Evolutionary conservation across 2,797 vertebrate species (phyloP), one percentile per base, ranked within the genome.

Genomic region (Rachycentron canadum): DNA sequence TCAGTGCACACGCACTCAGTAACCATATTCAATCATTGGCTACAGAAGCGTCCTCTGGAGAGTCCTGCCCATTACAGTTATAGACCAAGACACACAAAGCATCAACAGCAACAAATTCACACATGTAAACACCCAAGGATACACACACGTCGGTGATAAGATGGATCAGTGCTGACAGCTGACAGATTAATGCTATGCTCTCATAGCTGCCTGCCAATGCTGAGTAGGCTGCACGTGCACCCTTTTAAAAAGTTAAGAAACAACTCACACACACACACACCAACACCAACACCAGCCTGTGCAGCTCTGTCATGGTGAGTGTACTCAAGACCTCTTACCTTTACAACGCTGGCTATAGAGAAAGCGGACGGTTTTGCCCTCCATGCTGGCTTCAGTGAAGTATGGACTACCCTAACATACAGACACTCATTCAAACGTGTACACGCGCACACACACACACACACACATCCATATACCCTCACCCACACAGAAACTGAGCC

Each of bases 281-380:
- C 12, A 10, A 40, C 38, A 40, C 12, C 12, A 10, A 40, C 38
- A 56, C 34, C 23, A 17, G 41, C 21, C 50, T 62, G 36, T 45
- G 55, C 40, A 56, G n/a, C 63, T 30, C 45, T 14, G 41, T 58
- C 19, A 25, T 40, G 23, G 8, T 30, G 13, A 5, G 40, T 43
- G 38, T 28, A 28, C 19, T 45, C 13, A 21, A 56, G 3, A 10
- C 45, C 47, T 78, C 91, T 71, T 95, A 96, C 94, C 94, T 95
- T 94, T 94, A 80, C 94, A 95, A 55, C 66, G 88, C 67, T 79
- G 91, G 86, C 80, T 88, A 79, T 87, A 93, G 23, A 94, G 87
- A 84, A 94, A 94, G 56, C 91, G 73, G 67, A 89, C 41, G 26
- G 90, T 80, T 93, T 93, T 95, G 73, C 86, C 78, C 72, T 94